A percentile compares a stretch with the other conserved stretches of the same genome.
Conservation (phyloP, 2,888 invertebrate genomes). For the Palloptera scutellata region DNA sequence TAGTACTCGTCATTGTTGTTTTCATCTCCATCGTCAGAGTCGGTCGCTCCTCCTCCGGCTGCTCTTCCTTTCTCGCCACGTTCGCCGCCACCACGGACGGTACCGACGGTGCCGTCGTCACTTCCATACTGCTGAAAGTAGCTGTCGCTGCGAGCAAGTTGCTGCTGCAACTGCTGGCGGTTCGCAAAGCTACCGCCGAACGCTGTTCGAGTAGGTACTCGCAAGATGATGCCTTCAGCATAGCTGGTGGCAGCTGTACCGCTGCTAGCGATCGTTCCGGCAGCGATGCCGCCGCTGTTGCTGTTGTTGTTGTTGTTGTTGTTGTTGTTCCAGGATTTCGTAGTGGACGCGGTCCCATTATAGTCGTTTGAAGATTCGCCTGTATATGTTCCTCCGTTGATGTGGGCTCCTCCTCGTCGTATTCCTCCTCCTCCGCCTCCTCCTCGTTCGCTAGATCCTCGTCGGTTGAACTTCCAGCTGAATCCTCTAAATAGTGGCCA, state of each 20-base stretch:
- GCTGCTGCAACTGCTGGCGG: conserved; percentile 35
- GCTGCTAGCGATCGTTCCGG: conserved; percentile 23
- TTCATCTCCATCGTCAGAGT: conserved; percentile 47
- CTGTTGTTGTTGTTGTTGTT: conserved; percentile 40
- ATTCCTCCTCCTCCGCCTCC: conserved; percentile 37
- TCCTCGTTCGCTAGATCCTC: conserved; percentile 44
- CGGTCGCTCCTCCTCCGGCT: conserved; percentile 65
- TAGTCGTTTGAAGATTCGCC: conserved; percentile 46
- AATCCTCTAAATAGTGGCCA: conserved; percentile 65
- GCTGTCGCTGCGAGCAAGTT: conserved; percentile 32
- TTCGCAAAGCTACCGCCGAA: conserved; percentile 32
- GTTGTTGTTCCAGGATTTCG: conserved; percentile 42
- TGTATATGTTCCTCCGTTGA: conserved; percentile 47
- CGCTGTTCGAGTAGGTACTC: conserved; percentile 61
- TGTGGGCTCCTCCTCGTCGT: conserved; percentile 41
- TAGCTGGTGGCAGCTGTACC: conserved; percentile 37
- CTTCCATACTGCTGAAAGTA: conserved; percentile 8
- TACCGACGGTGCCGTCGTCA: conserved; percentile 16
- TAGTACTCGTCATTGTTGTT: conserved; percentile 63
- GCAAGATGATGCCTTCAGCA: conserved; percentile 55
- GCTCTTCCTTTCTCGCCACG: conserved; percentile 60
- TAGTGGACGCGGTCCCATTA: conserved; percentile 50
- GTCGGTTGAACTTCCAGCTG: conserved; percentile 64
- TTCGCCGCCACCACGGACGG: conserved; percentile 31
- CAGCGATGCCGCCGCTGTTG: conserved; percentile 7